Conservation (phyloP, 2,888 invertebrate genomes). For the Dorcus hopei region DNA sequence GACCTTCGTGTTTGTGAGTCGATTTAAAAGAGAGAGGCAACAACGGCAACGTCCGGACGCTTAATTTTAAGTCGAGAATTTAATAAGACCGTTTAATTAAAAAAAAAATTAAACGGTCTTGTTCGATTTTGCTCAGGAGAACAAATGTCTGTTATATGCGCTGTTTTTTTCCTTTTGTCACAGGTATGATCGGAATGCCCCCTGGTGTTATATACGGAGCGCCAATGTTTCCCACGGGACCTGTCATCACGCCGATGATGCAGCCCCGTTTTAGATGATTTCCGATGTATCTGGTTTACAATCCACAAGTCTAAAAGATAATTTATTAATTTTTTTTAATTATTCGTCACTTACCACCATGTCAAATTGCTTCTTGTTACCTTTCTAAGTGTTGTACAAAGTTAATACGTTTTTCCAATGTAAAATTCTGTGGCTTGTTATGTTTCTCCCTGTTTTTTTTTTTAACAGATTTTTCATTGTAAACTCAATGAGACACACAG, state of each 20-base stretch:
- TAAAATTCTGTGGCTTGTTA: no score
- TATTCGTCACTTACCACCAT: not conserved
- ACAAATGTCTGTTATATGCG: not conserved
- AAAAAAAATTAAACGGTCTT: no score
- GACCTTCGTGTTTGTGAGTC: not conserved
- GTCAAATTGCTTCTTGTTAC: slow-evolving; percentile 4
- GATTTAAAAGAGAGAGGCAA: not conserved
- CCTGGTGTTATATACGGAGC: slow-evolving; percentile 50
- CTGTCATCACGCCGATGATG: slow-evolving; percentile 61
- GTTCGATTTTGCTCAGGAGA: no score
- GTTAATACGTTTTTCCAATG: no score
- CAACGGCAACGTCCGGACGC: not conserved
- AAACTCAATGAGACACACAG: no score
- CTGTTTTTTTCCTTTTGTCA: slow-evolving; percentile 34
- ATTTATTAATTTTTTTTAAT: slow-evolving; percentile 5
- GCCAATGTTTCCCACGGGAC: slow-evolving; percentile 49
- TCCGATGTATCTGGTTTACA: slow-evolving; percentile 59
- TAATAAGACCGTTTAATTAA: no score
- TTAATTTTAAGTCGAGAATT: not conserved
- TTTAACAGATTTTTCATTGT: no score
- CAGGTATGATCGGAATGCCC: slow-evolving; percentile 51
- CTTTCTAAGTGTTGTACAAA: not conserved
- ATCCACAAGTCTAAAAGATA: slow-evolving; percentile 45
- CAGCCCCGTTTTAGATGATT: slow-evolving; percentile 87
- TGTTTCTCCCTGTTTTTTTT: no score